Conservation (phyloP, 2,888 invertebrate species). For the Eupithecia exiguata region DNA sequence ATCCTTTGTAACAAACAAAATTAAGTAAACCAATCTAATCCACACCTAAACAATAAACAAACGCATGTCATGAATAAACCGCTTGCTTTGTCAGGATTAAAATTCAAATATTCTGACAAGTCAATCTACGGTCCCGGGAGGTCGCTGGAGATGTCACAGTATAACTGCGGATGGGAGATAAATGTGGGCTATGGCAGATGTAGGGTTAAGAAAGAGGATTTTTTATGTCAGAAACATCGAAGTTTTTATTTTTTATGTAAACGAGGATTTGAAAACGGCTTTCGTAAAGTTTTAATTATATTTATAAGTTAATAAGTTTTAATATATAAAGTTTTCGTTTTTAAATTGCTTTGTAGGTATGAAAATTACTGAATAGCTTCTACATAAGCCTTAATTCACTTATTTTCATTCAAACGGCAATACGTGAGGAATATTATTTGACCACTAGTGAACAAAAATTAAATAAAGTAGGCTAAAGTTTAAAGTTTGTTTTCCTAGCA, state of each 20-base stretch:
- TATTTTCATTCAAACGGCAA: neutral
- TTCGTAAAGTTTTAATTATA: no score
- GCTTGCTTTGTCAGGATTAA: constrained; percentile 79
- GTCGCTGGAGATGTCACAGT: constrained; percentile 48
- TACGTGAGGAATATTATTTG: no score
- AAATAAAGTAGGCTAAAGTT: no score
- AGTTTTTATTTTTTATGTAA: neutral
- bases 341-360: no score
- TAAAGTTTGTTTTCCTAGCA: no score
- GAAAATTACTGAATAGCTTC: no score
- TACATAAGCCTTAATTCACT: neutral
- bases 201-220: neutral
- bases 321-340: no score
- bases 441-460: neutral
- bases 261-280: neutral
- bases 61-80: constrained; percentile 76
- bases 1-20: neutral
- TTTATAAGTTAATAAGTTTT: no score
- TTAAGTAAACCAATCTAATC: constrained; percentile 17
- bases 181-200: neutral
- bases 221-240: neutral
- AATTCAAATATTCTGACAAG: constrained; percentile 85
- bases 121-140: constrained; percentile 81
- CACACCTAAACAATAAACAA: constrained; percentile 34
- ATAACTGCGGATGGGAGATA: constrained; percentile 45